These are phyloP conservation scores for Drepanosiphum platanoidis DNA, from an alignment of 2,888 invertebrate genomes.

Conservation along the genomic window DNA sequence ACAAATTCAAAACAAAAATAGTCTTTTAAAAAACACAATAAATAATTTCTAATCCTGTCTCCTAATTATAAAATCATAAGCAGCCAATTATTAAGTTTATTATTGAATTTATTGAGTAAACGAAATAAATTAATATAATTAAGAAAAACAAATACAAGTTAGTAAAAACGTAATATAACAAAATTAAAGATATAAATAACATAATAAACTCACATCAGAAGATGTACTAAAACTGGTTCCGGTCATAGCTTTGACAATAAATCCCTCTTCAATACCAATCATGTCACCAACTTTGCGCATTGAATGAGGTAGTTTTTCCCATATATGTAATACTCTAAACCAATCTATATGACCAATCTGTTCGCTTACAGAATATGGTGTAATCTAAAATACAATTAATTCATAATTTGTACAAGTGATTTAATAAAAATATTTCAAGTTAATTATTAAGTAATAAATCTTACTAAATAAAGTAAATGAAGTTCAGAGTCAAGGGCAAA, in stretches of 20 bases:
- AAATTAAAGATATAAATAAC: no score
- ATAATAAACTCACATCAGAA: conserved; percentile 69
- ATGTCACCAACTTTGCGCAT: conserved; percentile 88
- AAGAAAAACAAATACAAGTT: no score
- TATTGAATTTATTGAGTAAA: no score
- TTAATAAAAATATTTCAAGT: not conserved
- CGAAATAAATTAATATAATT: no score
- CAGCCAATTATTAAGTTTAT: no score
- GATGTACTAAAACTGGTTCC: conserved; percentile 73
- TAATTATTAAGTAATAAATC: no score
- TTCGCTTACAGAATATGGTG: conserved; percentile 88
- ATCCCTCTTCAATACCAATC: conserved; percentile 88
- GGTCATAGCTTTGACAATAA: conserved; percentile 81
- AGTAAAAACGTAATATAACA: no score
- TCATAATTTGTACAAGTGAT: not conserved
- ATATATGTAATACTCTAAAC: conserved; percentile 81
- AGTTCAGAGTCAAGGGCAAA: conserved; percentile 94
- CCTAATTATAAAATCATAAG: no score
- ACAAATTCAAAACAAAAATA: no score
- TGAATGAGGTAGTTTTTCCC: conserved; percentile 81
- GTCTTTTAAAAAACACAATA: no score
- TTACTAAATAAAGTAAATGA: conserved; percentile 91
- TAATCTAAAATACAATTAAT: conserved; percentile 70
- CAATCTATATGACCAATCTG: conserved; percentile 84
- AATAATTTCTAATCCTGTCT: no score